Evolutionary conservation across 2,888 invertebrate genomes (phyloP), one percentile per base, ranked within the genome.

Genomic region (Sialis fuliginosa): DNA sequence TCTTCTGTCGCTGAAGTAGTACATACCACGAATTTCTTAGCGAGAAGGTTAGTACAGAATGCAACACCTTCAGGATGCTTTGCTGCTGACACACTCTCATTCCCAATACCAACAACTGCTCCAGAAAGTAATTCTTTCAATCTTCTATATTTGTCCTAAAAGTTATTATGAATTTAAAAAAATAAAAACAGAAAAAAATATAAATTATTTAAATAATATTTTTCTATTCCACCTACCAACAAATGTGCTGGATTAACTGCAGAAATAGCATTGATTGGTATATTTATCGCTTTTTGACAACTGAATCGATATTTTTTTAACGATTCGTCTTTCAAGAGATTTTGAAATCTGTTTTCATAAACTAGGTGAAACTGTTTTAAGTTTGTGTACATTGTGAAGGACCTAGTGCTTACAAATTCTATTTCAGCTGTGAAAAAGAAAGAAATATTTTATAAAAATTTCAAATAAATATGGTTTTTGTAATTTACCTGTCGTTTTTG

Each of bases 231-330:
- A 33, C 34, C 34, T 47, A 47, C 47, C 46, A 62, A 55, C 44
- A 74, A 58, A 62, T 91, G 89, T 39, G 74, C 65, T 1, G 79
- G 71, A 57, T 75, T 87, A 1, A 78, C 75, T 3, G 81, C 79
- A 5, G 89, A 85, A 48, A 93, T 79, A 6, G 89, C 79, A 68
- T 93, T 93, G 0, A 92, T 76, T 4, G 90, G 86, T 44, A 82
- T 81, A 60, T 87, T 91, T 4, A 92, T 80, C 46, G 86, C 85
- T 62, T 88, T 90, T 61, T 86, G 83, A 53, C 81, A 86, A 52
- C 86, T 83, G 63, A 86, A 85, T 56, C 81, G 74, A 59, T 84
- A 85, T 57, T 81, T 81, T 61, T 90, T 91, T 52, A 75, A 63
- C 41, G 65, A 63, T 10, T 67, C 63, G 58, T 82, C 75, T 13